These are phyloP conservation scores for Toxotes chatareus DNA, from an alignment of 2,113 vertebrate genomes.

Conservation along the genomic window DNA sequence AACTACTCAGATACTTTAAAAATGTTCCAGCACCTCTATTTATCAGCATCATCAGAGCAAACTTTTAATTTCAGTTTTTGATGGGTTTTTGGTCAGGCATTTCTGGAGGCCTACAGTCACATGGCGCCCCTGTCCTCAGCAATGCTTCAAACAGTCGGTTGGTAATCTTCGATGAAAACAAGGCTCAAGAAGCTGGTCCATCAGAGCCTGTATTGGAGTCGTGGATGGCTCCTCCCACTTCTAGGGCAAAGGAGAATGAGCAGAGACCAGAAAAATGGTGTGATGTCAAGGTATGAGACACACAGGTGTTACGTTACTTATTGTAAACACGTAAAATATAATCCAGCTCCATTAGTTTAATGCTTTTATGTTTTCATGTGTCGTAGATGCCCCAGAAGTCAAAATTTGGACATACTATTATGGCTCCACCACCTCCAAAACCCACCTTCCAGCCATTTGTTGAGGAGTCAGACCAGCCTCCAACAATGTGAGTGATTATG, in stretches of 20 bases:
- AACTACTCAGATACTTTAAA: not conserved
- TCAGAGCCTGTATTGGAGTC: slow-evolving; percentile 79
- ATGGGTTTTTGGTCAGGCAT: slow-evolving; percentile 72
- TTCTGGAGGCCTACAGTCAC: slow-evolving; percentile 81
- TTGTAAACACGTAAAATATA: not conserved
- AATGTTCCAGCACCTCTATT: not conserved
- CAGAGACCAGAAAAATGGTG: slow-evolving; percentile 89
- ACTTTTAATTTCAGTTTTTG: not conserved
- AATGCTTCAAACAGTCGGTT: slow-evolving; percentile 78
- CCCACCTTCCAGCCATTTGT: slow-evolving; percentile 93
- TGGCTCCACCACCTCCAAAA: slow-evolving; percentile 75
- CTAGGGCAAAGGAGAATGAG: slow-evolving; percentile 93
- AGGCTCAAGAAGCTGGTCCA: slow-evolving; percentile 62
- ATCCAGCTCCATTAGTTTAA: not conserved
- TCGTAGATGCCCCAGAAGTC: slow-evolving; percentile 80
- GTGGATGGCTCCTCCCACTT: slow-evolving; percentile 88
- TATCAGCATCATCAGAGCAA: not conserved
- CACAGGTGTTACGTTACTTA: not conserved
- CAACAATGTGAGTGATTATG: slow-evolving; percentile 89
- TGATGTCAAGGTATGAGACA: slow-evolving; percentile 84
- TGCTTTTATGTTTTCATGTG: not conserved
- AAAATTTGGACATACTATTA: slow-evolving; percentile 65
- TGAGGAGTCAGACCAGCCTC: slow-evolving; percentile 90
- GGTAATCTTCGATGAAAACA: slow-evolving; percentile 92
- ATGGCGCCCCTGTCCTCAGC: slow-evolving; percentile 66